A percentile compares a stretch with the other conserved stretches of the same genome.
These are phyloP conservation scores for Cataglyphis cursor DNA, from an alignment of 2,888 invertebrate genomes.

Conservation along the genomic window DNA sequence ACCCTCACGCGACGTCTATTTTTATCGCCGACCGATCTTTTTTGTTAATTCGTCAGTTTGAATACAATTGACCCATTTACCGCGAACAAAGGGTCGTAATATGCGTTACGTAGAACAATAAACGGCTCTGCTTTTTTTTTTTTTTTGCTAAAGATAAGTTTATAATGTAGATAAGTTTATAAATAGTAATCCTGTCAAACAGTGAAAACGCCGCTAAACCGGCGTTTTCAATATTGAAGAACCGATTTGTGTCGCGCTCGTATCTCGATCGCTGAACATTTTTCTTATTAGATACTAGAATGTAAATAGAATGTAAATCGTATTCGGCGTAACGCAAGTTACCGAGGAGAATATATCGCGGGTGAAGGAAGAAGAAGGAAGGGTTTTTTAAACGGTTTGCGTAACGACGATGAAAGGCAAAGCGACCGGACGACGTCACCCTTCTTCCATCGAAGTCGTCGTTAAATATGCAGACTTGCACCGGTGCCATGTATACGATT, in stretches of 20 bases:
- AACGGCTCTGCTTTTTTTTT: neutral
- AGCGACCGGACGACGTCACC: slow-evolving; percentile 17
- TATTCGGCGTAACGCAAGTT: slow-evolving; percentile 70
- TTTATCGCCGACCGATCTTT: slow-evolving; percentile 12
- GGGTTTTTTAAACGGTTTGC: neutral
- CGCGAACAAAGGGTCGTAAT: too few relatives aligned
- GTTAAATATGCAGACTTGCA: slow-evolving; percentile 71
- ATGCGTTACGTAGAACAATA: neutral
- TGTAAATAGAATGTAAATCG: slow-evolving; percentile 69
- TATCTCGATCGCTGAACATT: slow-evolving; percentile 47
- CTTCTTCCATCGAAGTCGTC: slow-evolving; percentile 61
- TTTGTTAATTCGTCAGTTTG: slow-evolving; percentile 13
- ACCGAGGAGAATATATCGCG: slow-evolving; percentile 64
- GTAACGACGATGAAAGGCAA: slow-evolving; percentile 8
- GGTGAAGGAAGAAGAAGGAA: slow-evolving; percentile 15
- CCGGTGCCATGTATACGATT: neutral
- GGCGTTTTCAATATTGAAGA: slow-evolving; percentile 32
- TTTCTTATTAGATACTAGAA: slow-evolving; percentile 63
- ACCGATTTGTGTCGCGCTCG: slow-evolving; percentile 3
- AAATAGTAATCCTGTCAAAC: neutral
- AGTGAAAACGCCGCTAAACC: too few relatives aligned
- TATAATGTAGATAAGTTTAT: too few relatives aligned
- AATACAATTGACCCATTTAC: slow-evolving; percentile 27
- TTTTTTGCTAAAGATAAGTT: neutral
- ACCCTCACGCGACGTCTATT: neutral